Evolutionary conservation across 2,797 vertebrate genomes (phyloP).

Genomic region (Galaxias olidus): DNA sequence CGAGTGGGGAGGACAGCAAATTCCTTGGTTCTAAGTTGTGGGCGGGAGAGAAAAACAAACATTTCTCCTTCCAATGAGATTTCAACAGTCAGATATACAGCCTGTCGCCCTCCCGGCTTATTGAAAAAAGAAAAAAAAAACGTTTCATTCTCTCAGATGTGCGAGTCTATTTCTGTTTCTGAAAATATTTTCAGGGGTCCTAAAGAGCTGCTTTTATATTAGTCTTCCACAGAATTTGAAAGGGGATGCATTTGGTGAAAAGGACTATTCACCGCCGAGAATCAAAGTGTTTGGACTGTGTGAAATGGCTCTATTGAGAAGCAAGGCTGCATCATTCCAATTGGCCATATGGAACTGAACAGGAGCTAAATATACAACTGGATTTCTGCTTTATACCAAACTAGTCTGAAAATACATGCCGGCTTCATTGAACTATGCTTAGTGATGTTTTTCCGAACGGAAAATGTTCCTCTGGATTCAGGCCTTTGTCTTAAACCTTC

Average conservation of each 20-base stretch:
- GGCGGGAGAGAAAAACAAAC: conserved; percentile 64
- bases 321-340: conserved; percentile 57
- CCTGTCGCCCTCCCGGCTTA: conserved; percentile 49
- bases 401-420: conserved; percentile 3
- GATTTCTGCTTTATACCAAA: neutral
- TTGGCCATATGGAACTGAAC: conserved; percentile 30
- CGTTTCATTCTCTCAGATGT: conserved; percentile 59
- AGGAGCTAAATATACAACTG: neutral
- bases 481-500: neutral
- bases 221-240: conserved; percentile 64
- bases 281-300: conserved; percentile 61
- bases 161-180: conserved; percentile 75
- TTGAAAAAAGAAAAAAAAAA: too few relatives aligned
- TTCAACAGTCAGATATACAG: conserved; percentile 64
- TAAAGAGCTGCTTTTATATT: conserved; percentile 73
- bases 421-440: conserved; percentile 22
- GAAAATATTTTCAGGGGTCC: conserved; percentile 75
- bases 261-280: conserved; percentile 70
- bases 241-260: conserved; percentile 68
- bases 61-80: conserved; percentile 65
- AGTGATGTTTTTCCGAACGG: conserved; percentile 19
- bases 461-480: neutral
- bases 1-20: conserved; percentile 55
- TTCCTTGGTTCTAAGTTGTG: conserved; percentile 70
- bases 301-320: conserved; percentile 62